Percentiles rank a stretch among this genome's conserved stretches.
Evolutionary conservation across 2,888 invertebrate genomes (phyloP).

Genomic region (Leucophenga maculata): DNA sequence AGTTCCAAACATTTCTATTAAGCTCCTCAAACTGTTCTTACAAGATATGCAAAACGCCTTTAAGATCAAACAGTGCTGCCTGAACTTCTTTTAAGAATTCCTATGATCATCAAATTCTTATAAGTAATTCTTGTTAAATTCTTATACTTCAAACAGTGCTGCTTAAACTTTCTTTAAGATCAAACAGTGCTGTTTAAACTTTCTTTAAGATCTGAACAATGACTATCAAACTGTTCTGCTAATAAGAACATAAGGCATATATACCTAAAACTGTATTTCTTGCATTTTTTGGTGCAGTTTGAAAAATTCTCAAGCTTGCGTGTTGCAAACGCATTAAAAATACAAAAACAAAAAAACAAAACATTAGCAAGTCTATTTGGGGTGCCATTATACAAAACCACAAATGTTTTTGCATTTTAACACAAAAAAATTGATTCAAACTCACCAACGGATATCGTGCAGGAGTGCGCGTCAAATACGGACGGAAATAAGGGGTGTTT

Average conservation of each 20-base stretch:
- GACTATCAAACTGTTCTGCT: neutral
- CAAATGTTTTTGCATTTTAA: slow-evolving; percentile 61
- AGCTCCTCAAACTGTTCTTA: no score
- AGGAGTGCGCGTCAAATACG: slow-evolving; percentile 44
- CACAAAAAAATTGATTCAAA: neutral
- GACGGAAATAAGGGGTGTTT: slow-evolving; percentile 63
- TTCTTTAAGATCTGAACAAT: neutral
- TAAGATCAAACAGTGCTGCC: no score
- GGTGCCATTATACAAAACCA: neutral
- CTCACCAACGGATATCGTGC: neutral
- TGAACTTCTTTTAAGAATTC: no score
- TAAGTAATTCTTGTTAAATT: no score
- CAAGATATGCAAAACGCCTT: no score
- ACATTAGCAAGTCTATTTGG: no score
- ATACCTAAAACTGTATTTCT: slow-evolving; percentile 20
- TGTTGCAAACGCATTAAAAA: slow-evolving; percentile 52
- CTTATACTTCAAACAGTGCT: no score
- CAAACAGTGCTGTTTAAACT: slow-evolving; percentile 8
- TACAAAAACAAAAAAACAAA: neutral
- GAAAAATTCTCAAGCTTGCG: slow-evolving; percentile 43
- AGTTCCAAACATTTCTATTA: no score
- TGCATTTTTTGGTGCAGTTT: neutral
- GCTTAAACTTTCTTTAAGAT: neutral
- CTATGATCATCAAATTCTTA: no score
- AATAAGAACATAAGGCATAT: slow-evolving; percentile 20